Base-by-base conservation (phyloP, 37 sponge, comb jelly and placozoan species). In the Spongia lamella region DNA sequence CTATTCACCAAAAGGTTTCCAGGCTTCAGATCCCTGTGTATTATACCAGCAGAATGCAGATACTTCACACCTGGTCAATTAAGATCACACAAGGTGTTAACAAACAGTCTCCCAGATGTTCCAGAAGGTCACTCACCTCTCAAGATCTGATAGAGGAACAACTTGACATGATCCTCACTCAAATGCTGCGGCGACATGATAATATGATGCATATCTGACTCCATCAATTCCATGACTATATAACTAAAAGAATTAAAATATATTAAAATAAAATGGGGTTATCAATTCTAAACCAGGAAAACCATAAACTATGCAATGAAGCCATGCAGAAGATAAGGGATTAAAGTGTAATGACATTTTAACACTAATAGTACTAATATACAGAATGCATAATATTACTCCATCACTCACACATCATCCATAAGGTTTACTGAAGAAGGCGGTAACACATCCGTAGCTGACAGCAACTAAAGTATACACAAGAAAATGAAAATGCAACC, bases 11-110 rank as follows among this genome's bases (percentile, higher is more conserved):
- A 67, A 6, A 93, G 52, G 35, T 93, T 93, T 32, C 94, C 94
- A 54, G 94, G 94, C 56, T 93, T 93, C 60, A 93, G 60, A 51
- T 93, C 94, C 38, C 94, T 75, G 68, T 93, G 94, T 43, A 93
- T 85, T 52, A 93, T 80, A n/a, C 84, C 87, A 74, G 94, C 91
- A 31, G 94, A 86, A 53, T 93, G 94, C 7, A 93, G 79, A 64
- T 86, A 93, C 67, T 89, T 89, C 26, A 93, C 83, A 29, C 94
- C 94, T 93, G 38, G 0, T 25, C 16, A 34, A 43, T 14, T 2
- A 24, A 53, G 72, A 14, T 11, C 19, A 21, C 19, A 29, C 21
- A 19, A 29, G n/a, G 37, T 38, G 14, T 31, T 20, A 11, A 20
- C 32, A 66, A 7, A 65, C 35, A 5, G 6, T 24, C 26, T 14